Base-by-base conservation (phyloP, 2,797 vertebrate species). In the Pogonophryne albipinna region DNA sequence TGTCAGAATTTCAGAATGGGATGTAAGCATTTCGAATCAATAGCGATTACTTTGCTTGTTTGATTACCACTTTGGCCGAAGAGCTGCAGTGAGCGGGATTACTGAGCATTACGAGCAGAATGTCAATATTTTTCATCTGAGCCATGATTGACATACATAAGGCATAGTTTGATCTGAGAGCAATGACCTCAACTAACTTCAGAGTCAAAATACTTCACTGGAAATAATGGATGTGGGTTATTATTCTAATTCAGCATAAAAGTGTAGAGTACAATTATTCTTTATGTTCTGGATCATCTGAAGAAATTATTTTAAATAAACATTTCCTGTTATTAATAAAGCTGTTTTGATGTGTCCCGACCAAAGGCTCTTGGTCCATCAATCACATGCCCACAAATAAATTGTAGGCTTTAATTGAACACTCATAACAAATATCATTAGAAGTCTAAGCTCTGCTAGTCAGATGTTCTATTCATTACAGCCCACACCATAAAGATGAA, bases 11-110 rank as follows among this genome's bases (percentile, higher is more conserved):
- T 87, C 80, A 86, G 73, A 70, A 76, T 78, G 3, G 6, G 17
- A 69, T 71, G 66, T 83, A 83, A 82, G 87, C 62, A 79, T 74
- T 56, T 34, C 45, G 78, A 87, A 85, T 92, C 91, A 87, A 90
- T 81, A 71, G 55, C 61, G 72, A 12, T 56, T 14, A 74, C 17
- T 68, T 55, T 27, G 70, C 67, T 74, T 60, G 66, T 87, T 84
- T 86, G 69, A 88, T 87, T 81, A 74, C 66, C 55, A 34, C 77
- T 31, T 82, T 34, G 73, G 60, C 76, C 31, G 71, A 63, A 80
- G 71, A 66, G 69, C 57, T 58, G 58, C 72, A 53, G 60, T 58
- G 76, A 82, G 66, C 1, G 12, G 64, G 85, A 89, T 87, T 82
- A 83, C 64, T 78, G 76, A 68, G 69, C 78, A 71, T 85, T 74